These are phyloP conservation scores for Xestobium rufovillosum DNA, from an alignment of 2,888 invertebrate species.

Conservation along the genomic window DNA sequence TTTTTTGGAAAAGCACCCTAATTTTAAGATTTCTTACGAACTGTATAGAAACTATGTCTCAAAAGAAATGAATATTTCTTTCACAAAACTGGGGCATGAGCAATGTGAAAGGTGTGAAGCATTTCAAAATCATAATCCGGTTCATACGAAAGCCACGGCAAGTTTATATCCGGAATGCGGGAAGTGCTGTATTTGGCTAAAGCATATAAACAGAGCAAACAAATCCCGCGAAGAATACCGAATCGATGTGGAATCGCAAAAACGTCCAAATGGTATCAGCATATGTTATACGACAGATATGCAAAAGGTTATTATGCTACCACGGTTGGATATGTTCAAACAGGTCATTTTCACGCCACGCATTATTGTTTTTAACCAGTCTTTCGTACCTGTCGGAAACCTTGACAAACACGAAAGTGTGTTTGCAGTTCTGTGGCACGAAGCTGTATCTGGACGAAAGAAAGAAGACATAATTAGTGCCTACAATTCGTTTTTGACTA, in stretches of 20 bases:
- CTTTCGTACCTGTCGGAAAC: not conserved
- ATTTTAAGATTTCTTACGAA: slow-evolving; percentile 3
- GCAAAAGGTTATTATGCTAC: no score
- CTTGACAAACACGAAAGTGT: not conserved
- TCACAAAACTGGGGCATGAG: slow-evolving; percentile 5
- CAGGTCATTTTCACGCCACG: no score
- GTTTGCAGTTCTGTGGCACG: not conserved
- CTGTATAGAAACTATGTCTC: not conserved
- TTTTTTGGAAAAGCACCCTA: slow-evolving; percentile 1
- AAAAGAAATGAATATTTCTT: slow-evolving; percentile 3
- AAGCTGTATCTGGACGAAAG: not conserved
- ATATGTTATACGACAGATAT: no score
- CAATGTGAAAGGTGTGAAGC: slow-evolving; percentile 3
- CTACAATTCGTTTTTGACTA: not conserved
- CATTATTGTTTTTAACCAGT: slow-evolving; percentile 1
- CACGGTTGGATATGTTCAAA: no score
- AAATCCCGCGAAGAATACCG: not conserved
- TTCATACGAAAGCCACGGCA: no score
- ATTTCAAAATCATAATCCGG: not conserved
- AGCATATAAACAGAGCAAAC: no score
- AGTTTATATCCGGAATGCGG: no score
- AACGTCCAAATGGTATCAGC: no score
- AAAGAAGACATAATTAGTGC: not conserved
- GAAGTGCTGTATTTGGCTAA: no score
- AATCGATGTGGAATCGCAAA: not conserved